Evolutionary conservation across 2,888 invertebrate genomes (phyloP), one percentile per base, ranked within the genome.

Genomic region (Hyles lineata): DNA sequence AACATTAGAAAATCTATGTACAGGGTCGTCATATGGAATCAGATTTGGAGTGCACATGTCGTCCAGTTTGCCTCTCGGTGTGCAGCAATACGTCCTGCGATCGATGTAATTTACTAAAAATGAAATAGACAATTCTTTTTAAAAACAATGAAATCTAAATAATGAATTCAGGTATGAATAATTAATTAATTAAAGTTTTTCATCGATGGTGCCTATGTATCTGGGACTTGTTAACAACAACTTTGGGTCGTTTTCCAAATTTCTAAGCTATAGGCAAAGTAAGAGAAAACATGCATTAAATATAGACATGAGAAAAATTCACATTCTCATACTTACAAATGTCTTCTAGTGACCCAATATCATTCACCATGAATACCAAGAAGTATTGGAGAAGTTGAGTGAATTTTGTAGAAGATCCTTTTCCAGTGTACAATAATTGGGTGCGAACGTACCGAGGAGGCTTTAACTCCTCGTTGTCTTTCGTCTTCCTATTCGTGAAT

Each of bases 1-100:
- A 9, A 77, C 19, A 0, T 75, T 73, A 9, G 78, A 77, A 32
- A 70, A 80, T 5, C 79, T 73, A 19, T 78, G 79, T 6, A 80
- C 77, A 1, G 78, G 78, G 35, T 80, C 80, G 19, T 80, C 63
- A 0, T 11, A 19, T 0, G 76, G 75, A 0, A 80, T 60, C 1
- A 35, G 50, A 17, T 69, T 73, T 1, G 80, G 78, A 8, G 72
- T 71, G 43, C 80, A 80, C 15, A 59, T 70, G 29, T 78, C 73
- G 29, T 79, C 73, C 0, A 50, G 23, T 67, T 9, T 72, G 4
- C 77, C 75, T 70, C 69, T 69, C 35, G 74, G 50, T 2, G 43
- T 67, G 35, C 80, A 80, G 55, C 79, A 80, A 23, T 71, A 19
- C 4, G 74, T 71, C 11, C 72, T 75, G n/a, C 73, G 55, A n/a